phyloP scores from a whole-genome alignment of 1,140 invertebrate species.

The Drosophila grimshawi region DNA sequence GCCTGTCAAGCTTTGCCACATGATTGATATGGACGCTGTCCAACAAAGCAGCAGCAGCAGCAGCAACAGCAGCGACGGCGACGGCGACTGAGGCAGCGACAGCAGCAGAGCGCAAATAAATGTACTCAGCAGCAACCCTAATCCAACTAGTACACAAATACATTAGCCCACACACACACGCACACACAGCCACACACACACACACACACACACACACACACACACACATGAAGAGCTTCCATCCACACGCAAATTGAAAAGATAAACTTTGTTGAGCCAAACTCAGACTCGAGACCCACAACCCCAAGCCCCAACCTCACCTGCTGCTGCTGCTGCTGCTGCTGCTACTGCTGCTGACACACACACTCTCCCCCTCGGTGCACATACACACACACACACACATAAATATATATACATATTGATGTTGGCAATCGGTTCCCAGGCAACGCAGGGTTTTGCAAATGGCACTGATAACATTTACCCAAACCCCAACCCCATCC shows the following conservation, averaged over 20 bases:
- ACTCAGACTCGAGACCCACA: conserved; percentile 35
- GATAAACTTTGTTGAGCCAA: conserved; percentile 77
- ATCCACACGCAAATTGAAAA: conserved; percentile 70
- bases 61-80: not conserved
- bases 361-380: not conserved
- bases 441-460: conserved; percentile 55
- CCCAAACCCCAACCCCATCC: conserved; percentile 1
- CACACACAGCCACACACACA: conserved; percentile 29
- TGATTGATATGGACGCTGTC: conserved; percentile 76
- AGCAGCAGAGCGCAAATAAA: conserved; percentile 48
- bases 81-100: not conserved
- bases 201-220: conserved; percentile 16
- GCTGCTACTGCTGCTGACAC: conserved; percentile 13
- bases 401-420: conserved; percentile 45
- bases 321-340: conserved; percentile 28
- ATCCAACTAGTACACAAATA: conserved; percentile 63
- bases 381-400: not conserved
- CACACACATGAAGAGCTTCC: conserved; percentile 33
- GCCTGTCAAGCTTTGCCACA: conserved; percentile 26
- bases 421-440: conserved; percentile 73
- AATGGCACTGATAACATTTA: conserved; percentile 75
- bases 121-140: conserved; percentile 71
- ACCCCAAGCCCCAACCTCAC: conserved; percentile 15
- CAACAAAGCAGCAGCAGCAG: conserved; percentile 20
- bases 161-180: conserved; percentile 50